Percentiles rank a stretch among this genome's conserved stretches.
Conservation (phyloP, 2,113 vertebrate genomes). For the Balaeniceps rex region DNA sequence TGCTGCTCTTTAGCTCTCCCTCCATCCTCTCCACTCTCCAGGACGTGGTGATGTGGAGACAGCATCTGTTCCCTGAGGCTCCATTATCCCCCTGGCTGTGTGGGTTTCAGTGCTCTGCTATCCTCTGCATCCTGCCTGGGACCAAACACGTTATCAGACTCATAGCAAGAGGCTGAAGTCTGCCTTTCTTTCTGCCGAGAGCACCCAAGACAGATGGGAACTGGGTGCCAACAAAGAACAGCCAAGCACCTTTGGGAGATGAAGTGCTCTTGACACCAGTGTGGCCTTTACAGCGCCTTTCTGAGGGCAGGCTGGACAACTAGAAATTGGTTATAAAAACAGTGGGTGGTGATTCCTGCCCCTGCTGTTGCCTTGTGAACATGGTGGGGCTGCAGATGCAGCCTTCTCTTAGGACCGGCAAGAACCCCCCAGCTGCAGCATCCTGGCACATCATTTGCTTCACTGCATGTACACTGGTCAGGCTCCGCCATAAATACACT, state of each 20-base stretch:
- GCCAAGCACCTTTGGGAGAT: background rate
- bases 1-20: background rate
- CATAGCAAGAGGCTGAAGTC: background rate
- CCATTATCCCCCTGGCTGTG: background rate
- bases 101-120: background rate
- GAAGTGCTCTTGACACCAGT: background rate
- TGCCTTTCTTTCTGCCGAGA: background rate
- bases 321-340: background rate
- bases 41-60: background rate
- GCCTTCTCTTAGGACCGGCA: background rate
- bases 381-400: background rate
- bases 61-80: background rate
- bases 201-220: background rate
- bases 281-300: background rate
- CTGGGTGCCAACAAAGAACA: background rate
- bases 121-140: background rate
- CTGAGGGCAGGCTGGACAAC: background rate
- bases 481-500: constrained; percentile 20
- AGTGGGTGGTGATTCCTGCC: background rate
- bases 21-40: background rate
- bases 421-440: rapidly evolving
- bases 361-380: background rate
- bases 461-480: background rate
- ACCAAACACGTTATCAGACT: background rate
- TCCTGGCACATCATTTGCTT: background rate